These are phyloP conservation scores for Taeniopygia guttata DNA, from an alignment of 2,797 vertebrate species.

Conservation along the genomic window DNA sequence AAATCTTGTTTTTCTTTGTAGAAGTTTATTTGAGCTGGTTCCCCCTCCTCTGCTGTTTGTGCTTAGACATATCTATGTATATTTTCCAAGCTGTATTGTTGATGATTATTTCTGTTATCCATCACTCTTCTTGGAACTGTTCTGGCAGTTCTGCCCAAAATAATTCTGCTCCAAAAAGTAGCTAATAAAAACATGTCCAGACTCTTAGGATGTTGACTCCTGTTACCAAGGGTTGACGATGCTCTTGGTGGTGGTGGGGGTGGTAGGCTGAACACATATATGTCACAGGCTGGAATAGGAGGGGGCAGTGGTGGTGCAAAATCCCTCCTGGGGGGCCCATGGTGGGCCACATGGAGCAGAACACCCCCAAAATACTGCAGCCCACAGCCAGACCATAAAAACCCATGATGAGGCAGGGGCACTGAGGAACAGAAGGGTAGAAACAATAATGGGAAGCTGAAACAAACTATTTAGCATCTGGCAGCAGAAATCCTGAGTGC, in stretches of 20 bases:
- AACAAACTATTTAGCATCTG: background rate
- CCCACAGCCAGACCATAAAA: background rate
- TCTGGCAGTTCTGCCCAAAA: background rate
- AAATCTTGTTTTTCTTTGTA: background rate
- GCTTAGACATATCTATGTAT: background rate
- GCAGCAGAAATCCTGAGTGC: background rate
- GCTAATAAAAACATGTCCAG: background rate
- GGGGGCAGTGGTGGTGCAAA: background rate
- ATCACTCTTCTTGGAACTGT: background rate
- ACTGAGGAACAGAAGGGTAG: background rate
- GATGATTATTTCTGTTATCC: background rate
- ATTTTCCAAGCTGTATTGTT: background rate
- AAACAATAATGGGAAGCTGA: background rate
- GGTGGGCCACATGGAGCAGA: accelerated
- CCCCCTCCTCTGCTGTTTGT: background rate
- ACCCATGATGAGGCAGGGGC: accelerated
- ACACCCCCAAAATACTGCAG: background rate
- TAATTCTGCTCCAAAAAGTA: background rate
- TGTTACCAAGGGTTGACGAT: background rate
- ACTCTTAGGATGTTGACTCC: background rate
- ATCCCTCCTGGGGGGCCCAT: accelerated
- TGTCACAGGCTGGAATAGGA: background rate
- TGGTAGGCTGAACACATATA: background rate
- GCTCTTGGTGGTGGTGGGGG: background rate
- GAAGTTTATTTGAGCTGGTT: background rate